Percentiles rank a stretch among this genome's conserved stretches.
phyloP scores from a whole-genome alignment of 1,140 invertebrate species.

The Heliconius hermathena region DNA sequence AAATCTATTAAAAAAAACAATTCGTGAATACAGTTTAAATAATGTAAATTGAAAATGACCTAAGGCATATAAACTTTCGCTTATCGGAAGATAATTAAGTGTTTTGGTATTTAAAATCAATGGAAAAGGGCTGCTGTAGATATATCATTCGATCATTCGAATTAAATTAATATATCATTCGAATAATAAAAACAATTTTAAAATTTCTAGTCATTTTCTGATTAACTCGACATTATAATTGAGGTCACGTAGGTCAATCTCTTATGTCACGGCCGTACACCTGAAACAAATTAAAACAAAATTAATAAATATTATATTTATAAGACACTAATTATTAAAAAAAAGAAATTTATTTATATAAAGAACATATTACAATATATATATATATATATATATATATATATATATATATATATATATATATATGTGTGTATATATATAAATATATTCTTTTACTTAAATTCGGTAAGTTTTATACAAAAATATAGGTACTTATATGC shows the following conservation, averaged over 20 bases:
- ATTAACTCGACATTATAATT: neutral
- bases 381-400: no score
- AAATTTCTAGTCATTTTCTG: no score
- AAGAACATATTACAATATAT: no score
- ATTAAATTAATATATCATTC: no score
- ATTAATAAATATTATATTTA: neutral
- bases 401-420: no score
- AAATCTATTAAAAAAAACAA: neutral
- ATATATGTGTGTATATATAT: no score
- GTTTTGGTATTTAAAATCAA: neutral
- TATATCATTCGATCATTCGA: no score
- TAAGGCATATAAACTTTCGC: neutral
- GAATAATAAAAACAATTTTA: no score
- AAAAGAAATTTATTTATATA: neutral
- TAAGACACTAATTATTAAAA: slow-evolving; percentile 5
- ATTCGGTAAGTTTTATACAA: neutral
- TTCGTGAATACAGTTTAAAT: neutral
- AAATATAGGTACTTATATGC: neutral
- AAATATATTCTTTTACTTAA: neutral
- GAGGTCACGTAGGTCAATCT: slow-evolving; percentile 4
- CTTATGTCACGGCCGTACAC: slow-evolving; percentile 9
- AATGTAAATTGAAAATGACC: neutral
- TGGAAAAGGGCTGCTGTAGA: neutral
- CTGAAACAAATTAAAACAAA: neutral
- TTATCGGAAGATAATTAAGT: no score